phyloP scores from a whole-genome alignment of 2,113 vertebrate species.

The Megalops atlanticus region DNA sequence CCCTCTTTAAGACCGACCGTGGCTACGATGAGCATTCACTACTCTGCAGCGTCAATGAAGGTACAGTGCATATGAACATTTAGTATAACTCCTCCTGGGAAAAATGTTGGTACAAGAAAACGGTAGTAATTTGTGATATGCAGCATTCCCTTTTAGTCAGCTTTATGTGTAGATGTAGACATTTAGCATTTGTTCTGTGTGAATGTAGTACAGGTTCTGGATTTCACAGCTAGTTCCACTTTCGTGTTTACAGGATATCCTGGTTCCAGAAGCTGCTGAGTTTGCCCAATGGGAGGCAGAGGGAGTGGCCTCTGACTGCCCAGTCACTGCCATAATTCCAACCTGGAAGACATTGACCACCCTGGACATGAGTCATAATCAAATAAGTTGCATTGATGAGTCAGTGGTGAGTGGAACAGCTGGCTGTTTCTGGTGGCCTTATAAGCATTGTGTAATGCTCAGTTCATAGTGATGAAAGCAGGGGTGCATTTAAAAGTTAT shows the following conservation, averaged over 20 bases:
- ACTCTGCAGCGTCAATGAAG: slow-evolving; percentile 85
- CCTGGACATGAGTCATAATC: slow-evolving; percentile 94
- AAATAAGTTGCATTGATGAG: slow-evolving; percentile 82
- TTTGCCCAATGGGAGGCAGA: slow-evolving; percentile 95
- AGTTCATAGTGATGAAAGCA: too few relatives aligned
- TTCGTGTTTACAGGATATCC: slow-evolving; percentile 74
- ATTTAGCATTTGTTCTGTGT: background rate
- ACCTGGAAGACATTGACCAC: slow-evolving; percentile 89
- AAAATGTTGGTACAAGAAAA: too few relatives aligned
- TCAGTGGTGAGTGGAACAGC: slow-evolving; percentile 84
- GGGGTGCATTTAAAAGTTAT: too few relatives aligned
- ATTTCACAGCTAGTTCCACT: background rate
- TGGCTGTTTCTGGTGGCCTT: background rate
- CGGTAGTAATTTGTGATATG: background rate
- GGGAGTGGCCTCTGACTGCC: slow-evolving; percentile 71
- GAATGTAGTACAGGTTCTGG: too few relatives aligned
- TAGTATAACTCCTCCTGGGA: background rate
- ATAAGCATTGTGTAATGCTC: background rate
- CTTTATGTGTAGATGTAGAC: background rate
- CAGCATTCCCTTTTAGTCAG: background rate
- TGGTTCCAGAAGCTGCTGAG: slow-evolving; percentile 89
- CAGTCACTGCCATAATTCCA: slow-evolving; percentile 87
- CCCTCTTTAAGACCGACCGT: slow-evolving; percentile 80
- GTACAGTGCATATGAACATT: slow-evolving; percentile 52
- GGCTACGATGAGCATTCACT: slow-evolving; percentile 83